These are phyloP conservation scores for Acromyrmex echinatior DNA, from an alignment of 1,140 invertebrate species.

Conservation along the genomic window DNA sequence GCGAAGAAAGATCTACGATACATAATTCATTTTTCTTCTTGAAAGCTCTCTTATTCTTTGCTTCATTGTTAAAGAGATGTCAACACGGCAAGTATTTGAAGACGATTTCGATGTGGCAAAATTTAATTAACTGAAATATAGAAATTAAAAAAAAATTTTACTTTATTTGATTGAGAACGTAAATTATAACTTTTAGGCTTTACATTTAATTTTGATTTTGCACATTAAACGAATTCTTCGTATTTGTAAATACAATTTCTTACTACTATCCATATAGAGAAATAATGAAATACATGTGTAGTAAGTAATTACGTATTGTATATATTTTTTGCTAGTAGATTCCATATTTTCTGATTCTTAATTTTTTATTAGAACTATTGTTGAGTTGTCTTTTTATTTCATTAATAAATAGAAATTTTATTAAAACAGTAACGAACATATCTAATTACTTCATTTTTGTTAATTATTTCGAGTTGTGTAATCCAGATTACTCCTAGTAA, in stretches of 20 bases:
- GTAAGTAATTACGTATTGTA: background rate
- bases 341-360: slow-evolving; percentile 2
- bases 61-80: background rate
- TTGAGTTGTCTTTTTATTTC: background rate
- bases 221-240: background rate
- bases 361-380: background rate
- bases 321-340: background rate
- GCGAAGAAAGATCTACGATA: slow-evolving; percentile 10
- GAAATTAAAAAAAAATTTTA: background rate
- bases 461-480: slow-evolving; percentile 43
- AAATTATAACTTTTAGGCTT: background rate
- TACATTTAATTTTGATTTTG: background rate
- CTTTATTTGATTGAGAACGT: background rate
- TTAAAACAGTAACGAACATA: background rate
- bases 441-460: slow-evolving; percentile 47
- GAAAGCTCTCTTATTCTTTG: slow-evolving; percentile 23
- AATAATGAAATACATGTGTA: background rate
- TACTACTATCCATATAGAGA: background rate
- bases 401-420: slow-evolving; percentile 50
- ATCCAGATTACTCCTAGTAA: slow-evolving; percentile 13
- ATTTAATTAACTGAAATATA: slow-evolving; percentile 26
- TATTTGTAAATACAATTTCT: background rate
- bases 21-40: slow-evolving; percentile 22
- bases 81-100: slow-evolving; percentile 12
- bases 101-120: background rate